phyloP scores from a whole-genome alignment of 2,113 vertebrate species.

The Neogale vison region DNA sequence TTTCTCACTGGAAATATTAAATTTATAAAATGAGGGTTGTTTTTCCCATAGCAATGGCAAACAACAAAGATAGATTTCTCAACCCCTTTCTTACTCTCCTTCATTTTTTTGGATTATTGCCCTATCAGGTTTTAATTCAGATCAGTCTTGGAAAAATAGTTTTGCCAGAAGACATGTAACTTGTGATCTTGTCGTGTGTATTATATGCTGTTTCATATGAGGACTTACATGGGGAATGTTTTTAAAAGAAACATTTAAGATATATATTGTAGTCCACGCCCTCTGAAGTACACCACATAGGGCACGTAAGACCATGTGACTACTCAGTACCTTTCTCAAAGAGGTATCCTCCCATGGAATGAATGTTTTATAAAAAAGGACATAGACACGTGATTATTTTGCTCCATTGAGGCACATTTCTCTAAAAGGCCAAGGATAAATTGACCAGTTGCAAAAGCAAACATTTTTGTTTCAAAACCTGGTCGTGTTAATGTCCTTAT shows the following conservation, averaged over 20 bases:
- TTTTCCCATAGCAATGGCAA: not conserved
- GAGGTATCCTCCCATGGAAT: not conserved
- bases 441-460: not conserved
- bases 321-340: not conserved
- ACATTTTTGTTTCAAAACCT: not conserved
- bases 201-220: not conserved
- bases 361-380: not conserved
- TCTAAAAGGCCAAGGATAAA: not conserved
- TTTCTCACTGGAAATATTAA: not conserved
- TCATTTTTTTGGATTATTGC: not conserved
- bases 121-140: not conserved
- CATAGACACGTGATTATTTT: not conserved
- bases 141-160: not conserved
- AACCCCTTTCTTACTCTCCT: not conserved
- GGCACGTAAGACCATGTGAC: not conserved
- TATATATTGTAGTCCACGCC: not conserved
- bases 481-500: not conserved
- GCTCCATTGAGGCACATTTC: not conserved
- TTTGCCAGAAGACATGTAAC: not conserved
- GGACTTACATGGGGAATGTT: not conserved
- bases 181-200: not conserved
- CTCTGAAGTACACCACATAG: not conserved
- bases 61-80: not conserved
- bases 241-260: slow-evolving; percentile 10
- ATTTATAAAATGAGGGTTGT: not conserved